Conservation (phyloP, 2,797 vertebrate genomes). For the Phrynocephalus forsythii region DNA sequence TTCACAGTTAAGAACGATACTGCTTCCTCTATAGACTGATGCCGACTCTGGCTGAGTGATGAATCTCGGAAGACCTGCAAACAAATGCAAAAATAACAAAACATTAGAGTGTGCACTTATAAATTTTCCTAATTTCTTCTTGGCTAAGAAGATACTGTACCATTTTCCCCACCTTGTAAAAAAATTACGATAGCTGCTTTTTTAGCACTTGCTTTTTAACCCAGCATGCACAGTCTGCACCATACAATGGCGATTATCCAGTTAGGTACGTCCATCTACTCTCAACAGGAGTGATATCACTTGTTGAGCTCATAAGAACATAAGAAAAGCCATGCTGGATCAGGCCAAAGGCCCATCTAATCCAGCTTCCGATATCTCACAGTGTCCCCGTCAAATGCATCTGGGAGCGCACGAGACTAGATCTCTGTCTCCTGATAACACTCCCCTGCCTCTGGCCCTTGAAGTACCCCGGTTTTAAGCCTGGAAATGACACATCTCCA, state of each 20-base stretch:
- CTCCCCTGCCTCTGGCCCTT: too few species aligned
- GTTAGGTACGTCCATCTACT: too few species aligned
- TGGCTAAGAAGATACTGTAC: not conserved
- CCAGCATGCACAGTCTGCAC: not conserved
- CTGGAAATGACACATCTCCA: too few species aligned
- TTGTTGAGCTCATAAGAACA: too few species aligned
- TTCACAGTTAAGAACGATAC: constrained; percentile 87
- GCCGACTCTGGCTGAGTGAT: constrained; percentile 85
- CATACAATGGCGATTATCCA: not conserved
- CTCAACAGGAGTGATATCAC: too few species aligned
- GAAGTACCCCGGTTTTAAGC: too few species aligned
- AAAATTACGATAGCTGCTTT: constrained; percentile 42
- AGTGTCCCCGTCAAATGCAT: too few species aligned
- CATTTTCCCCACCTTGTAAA: constrained; percentile 1
- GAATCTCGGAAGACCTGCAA: constrained; percentile 88
- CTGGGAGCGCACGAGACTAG: too few species aligned
- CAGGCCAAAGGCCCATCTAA: too few species aligned
- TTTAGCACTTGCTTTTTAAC: constrained; percentile 19
- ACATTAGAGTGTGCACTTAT: not conserved
- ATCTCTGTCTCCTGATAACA: too few species aligned
- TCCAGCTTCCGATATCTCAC: too few species aligned
- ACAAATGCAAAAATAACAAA: not conserved
- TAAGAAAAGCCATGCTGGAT: too few species aligned
- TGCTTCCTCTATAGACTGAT: constrained; percentile 80
- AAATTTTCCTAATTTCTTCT: not conserved